phyloP scores from a whole-genome alignment of 2,113 vertebrate species.

The Varanus salvator region DNA sequence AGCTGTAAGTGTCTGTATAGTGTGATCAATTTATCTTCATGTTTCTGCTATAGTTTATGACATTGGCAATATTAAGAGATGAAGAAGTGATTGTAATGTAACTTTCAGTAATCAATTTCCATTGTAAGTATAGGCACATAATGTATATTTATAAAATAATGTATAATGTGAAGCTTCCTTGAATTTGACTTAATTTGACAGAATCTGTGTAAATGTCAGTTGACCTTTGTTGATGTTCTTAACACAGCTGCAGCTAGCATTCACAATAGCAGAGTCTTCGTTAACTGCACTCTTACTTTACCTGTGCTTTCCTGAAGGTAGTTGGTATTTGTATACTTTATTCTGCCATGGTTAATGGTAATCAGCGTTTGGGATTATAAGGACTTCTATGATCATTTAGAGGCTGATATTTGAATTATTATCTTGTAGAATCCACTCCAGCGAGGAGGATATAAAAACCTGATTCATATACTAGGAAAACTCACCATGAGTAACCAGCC shows the following conservation, averaged over 20 bases:
- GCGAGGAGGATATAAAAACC: neutral
- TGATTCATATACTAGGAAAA: no score
- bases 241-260: neutral
- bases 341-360: neutral
- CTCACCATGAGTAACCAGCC: no score
- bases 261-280: neutral
- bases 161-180: neutral
- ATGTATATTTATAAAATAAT: conserved; percentile 18
- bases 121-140: neutral
- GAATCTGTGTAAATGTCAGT: neutral
- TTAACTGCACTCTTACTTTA: neutral
- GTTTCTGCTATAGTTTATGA: conserved; percentile 7
- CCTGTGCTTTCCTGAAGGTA: neutral
- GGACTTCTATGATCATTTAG: neutral
- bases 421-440: neutral
- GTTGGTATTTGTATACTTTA: neutral
- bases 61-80: neutral
- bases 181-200: neutral
- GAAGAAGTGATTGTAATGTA: neutral
- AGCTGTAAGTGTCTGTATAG: neutral
- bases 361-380: neutral
- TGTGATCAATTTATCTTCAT: neutral
- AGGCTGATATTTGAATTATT: neutral
- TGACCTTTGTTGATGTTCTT: neutral
- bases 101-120: neutral